Evolutionary conservation across 1,140 invertebrate genomes (phyloP).

Genomic region (Macrosteles quadrilineatus): DNA sequence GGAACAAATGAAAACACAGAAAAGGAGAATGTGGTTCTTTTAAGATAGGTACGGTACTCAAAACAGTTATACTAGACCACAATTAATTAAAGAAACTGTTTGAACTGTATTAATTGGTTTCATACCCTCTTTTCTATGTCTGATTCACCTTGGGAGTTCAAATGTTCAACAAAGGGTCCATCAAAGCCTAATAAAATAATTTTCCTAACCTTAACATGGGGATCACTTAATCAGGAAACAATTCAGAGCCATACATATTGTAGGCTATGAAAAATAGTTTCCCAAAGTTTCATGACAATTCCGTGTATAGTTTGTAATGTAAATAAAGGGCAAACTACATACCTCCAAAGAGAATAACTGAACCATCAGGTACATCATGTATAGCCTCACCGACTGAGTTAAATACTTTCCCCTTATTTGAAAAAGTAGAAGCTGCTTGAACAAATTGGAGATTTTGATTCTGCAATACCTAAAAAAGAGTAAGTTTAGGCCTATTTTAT

Average conservation of each 20-base stretch:
- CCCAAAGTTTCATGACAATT: too few relatives aligned
- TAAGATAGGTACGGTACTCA: too few relatives aligned
- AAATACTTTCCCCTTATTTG: conserved; percentile 34
- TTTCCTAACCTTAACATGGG: not conserved
- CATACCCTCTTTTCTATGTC: too few relatives aligned
- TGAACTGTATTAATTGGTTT: too few relatives aligned
- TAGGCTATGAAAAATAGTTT: not conserved
- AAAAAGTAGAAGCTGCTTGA: not conserved
- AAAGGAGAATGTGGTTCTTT: too few relatives aligned
- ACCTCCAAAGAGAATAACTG: conserved; percentile 44
- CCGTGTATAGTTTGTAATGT: too few relatives aligned
- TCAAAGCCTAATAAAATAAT: not conserved
- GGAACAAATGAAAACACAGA: too few relatives aligned
- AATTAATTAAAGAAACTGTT: too few relatives aligned
- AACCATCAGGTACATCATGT: conserved; percentile 41
- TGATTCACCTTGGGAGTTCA: too few relatives aligned
- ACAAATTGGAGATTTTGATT: not conserved
- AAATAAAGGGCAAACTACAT: not conserved
- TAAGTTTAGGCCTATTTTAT: too few relatives aligned
- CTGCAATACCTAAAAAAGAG: not conserved
- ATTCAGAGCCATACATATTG: not conserved
- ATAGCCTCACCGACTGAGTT: conserved; percentile 38
- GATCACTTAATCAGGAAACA: not conserved
- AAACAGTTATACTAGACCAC: too few relatives aligned
- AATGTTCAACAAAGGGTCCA: not conserved